Percentiles rank a stretch among this genome's conserved stretches.
phyloP scores from a whole-genome alignment of 2,113 vertebrate species.

The Phyllostomus discolor region DNA sequence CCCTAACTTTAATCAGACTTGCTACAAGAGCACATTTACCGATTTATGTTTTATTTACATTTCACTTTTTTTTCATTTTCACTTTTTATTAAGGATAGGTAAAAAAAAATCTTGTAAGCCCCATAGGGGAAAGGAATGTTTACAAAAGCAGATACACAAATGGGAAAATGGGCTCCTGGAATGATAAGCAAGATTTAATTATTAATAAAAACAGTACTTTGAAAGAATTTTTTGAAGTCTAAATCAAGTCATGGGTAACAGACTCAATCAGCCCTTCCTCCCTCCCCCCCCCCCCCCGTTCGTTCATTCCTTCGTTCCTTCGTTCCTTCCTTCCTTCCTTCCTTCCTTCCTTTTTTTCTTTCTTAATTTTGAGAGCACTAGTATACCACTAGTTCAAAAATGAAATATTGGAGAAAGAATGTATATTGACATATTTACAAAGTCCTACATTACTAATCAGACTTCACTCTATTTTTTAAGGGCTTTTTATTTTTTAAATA shows the following conservation, averaged over 20 bases:
- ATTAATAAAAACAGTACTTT: constrained; percentile 26
- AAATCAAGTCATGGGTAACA: neutral
- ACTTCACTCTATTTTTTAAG: neutral
- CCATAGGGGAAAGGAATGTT: neutral
- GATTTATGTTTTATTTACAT: neutral
- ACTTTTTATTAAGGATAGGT: neutral
- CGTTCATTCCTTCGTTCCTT: too few species aligned
- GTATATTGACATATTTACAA: neutral
- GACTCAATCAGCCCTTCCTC: neutral
- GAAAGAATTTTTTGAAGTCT: constrained; percentile 15
- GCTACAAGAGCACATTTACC: neutral
- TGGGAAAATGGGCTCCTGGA: neutral
- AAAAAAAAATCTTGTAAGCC: neutral
- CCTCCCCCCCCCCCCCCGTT: too few species aligned
- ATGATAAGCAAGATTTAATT: constrained; percentile 24
- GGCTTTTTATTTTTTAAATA: neutral
- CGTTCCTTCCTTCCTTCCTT: neutral
- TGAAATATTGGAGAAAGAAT: constrained; percentile 3
- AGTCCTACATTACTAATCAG: constrained; percentile 14
- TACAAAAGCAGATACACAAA: neutral
- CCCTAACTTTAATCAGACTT: neutral
- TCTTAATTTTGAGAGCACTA: neutral
- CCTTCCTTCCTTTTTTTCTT: too few species aligned
- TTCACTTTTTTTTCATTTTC: neutral
- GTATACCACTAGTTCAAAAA: neutral